Base-by-base conservation (phyloP, 2,888 invertebrate genomes). In the Molorchus minor region DNA sequence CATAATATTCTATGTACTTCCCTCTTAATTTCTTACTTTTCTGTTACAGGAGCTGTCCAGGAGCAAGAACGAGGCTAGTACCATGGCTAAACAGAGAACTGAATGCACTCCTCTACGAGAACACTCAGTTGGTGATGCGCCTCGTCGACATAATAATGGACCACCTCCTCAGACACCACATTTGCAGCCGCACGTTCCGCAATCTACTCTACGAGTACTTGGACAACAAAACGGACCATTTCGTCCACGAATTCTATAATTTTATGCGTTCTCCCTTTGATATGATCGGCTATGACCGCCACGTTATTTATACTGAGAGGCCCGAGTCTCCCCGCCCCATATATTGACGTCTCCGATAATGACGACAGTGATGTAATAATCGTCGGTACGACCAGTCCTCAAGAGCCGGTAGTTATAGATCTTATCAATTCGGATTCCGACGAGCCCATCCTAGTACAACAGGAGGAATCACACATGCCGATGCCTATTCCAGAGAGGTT, bases 31-130 rank as follows among this genome's bases (percentile, higher is more conserved):
- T n/a, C n/a, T n/a, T n/a, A n/a, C n/a, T n/a, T n/a, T n/a, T n/a
- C n/a, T n/a, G n/a, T 33, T 33, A 3, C 8, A 91, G 92, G 79
- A 85, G 86, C 75, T 88, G 95, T 82, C 91, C 91, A 55, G 88
- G 90, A 10, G 91, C 92, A 77, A 85, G 90, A 64, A 90, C 92
- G 77, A 88, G 96, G 1, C 83, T 97, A 53, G 88, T 92, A 62
- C 93, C 93, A 1, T 97, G 95, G 94, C 82, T 97, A 21, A 90
- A 90, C 77, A 85, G 97, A 64, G 96, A 97, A 80, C 82, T 97
- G 20, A 86, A 88, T 69, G 92, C 89, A 59, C 83, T 95, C 46
- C 80, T 94, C 17, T 85, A 86, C 64, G 86, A 87, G 66, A 86
- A 87, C 72, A 80, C 84, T 1, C 85, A 86, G 12, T 86, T 87